phyloP scores from a whole-genome alignment of 2,888 invertebrate species.

The Orchesellides sinensis region DNA sequence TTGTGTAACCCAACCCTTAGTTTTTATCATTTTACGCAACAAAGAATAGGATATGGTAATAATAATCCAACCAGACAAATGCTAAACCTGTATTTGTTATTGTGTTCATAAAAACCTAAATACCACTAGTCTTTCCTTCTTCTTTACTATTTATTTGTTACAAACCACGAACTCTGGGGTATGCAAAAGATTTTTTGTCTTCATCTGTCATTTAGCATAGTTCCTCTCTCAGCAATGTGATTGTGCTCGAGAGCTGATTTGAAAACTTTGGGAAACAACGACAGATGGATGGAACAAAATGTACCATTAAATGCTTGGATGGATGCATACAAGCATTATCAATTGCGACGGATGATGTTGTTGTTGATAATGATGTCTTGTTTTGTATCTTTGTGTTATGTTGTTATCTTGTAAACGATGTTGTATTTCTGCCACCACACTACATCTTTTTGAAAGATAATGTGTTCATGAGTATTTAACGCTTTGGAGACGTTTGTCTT shows the following conservation, averaged over 20 bases:
- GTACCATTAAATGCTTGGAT: conserved; percentile 23
- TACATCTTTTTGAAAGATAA: not conserved
- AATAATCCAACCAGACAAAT: no score
- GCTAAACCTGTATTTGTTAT: not conserved
- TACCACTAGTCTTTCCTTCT: not conserved
- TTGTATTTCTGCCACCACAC: not conserved
- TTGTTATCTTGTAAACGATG: not conserved
- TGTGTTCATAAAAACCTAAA: not conserved
- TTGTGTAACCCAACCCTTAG: no score
- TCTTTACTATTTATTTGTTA: not conserved
- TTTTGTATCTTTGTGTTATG: conserved; percentile 26
- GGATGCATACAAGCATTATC: conserved; percentile 17
- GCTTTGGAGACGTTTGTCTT: conserved; percentile 17
- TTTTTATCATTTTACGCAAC: no score
- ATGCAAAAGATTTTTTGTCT: not conserved
- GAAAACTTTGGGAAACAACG: conserved; percentile 13
- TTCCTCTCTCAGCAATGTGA: not conserved
- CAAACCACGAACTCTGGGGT: not conserved
- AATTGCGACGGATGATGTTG: conserved; percentile 24
- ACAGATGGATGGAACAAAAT: conserved; percentile 43
- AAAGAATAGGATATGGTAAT: no score
- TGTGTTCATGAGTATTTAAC: conserved; percentile 16
- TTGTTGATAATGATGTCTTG: conserved; percentile 40
- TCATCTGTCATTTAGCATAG: conserved; percentile 4
- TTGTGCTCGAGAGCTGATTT: not conserved